A percentile compares a stretch with the other conserved stretches of the same genome.
Evolutionary conservation across 37 sponge, comb jelly and placozoan species (phyloP).

Genomic region (Spongilla lacustris): DNA sequence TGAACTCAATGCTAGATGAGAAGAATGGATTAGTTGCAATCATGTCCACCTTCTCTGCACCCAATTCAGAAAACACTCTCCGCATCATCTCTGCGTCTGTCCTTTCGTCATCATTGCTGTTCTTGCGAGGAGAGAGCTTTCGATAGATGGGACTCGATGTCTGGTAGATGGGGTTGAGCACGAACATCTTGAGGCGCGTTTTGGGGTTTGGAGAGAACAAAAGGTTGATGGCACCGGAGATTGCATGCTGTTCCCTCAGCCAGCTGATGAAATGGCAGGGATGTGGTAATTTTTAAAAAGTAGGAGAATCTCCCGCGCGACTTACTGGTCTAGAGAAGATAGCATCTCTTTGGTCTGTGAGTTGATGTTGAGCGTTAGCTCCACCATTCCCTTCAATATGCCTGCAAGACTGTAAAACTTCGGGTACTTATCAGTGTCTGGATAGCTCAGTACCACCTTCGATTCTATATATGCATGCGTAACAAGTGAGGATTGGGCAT

Average conservation of each 20-base stretch:
- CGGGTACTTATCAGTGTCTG: slow-evolving; percentile 30
- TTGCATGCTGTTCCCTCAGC: slow-evolving; percentile 65
- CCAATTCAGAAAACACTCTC: background rate
- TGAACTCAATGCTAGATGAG: slow-evolving; percentile 43
- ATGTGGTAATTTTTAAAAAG: too few relatives aligned
- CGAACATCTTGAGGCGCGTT: slow-evolving; percentile 29
- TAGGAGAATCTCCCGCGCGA: background rate
- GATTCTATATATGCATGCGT: slow-evolving; percentile 11
- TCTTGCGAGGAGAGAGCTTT: background rate
- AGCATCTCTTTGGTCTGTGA: slow-evolving; percentile 68
- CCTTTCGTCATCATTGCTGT: background rate
- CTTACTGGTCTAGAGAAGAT: slow-evolving; percentile 58
- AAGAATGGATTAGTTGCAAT: slow-evolving; percentile 68
- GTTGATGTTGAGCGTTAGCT: slow-evolving; percentile 21
- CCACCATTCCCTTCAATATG: slow-evolving; percentile 13
- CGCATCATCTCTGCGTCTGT: background rate
- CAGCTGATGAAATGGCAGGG: slow-evolving; percentile 31
- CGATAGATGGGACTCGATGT: background rate
- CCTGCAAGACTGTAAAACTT: slow-evolving; percentile 31
- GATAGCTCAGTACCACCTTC: slow-evolving; percentile 19
- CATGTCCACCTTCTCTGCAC: slow-evolving; percentile 42
- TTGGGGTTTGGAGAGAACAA: slow-evolving; percentile 53
- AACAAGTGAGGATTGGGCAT: background rate
- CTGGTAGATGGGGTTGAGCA: slow-evolving; percentile 62
- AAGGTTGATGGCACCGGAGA: slow-evolving; percentile 43